Percentiles rank a stretch among this genome's conserved stretches.
phyloP scores from a whole-genome alignment of 2,113 vertebrate species.

The Oncorhynchus clarkii region DNA sequence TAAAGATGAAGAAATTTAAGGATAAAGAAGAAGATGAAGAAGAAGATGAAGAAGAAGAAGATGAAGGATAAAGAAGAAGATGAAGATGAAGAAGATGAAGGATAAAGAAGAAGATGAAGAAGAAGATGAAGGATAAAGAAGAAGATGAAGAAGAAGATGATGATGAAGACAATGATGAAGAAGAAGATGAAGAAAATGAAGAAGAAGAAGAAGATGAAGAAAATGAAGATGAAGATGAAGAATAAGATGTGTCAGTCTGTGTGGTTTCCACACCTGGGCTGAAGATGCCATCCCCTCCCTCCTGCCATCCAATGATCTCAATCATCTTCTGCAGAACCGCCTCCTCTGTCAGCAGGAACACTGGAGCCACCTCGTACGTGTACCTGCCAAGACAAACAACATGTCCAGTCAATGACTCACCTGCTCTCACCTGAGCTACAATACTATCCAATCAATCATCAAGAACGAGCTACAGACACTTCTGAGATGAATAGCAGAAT shows the following conservation, averaged over 20 bases:
- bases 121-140: too few species aligned
- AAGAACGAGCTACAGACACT: background rate
- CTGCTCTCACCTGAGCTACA: background rate
- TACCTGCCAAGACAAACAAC: conserved; percentile 71
- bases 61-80: too few species aligned
- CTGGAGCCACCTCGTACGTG: conserved; percentile 86
- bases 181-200: background rate
- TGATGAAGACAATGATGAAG: background rate
- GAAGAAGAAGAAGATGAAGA: background rate
- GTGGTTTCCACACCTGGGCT: conserved; percentile 77
- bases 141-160: too few species aligned
- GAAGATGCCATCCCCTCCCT: conserved; percentile 87
- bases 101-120: too few species aligned
- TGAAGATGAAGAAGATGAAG: too few species aligned
- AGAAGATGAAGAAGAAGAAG: too few species aligned
- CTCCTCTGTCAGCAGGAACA: conserved; percentile 85
- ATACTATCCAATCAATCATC: background rate
- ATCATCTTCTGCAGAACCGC: conserved; percentile 84
- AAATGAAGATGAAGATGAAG: background rate
- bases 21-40: too few species aligned
- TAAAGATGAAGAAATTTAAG: too few species aligned
- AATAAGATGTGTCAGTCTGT: background rate
- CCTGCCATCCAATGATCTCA: conserved; percentile 82
- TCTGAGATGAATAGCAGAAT: background rate
- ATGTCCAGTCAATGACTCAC: background rate